phyloP scores from a whole-genome alignment of 2,113 vertebrate species.

The Pionites leucogaster region DNA sequence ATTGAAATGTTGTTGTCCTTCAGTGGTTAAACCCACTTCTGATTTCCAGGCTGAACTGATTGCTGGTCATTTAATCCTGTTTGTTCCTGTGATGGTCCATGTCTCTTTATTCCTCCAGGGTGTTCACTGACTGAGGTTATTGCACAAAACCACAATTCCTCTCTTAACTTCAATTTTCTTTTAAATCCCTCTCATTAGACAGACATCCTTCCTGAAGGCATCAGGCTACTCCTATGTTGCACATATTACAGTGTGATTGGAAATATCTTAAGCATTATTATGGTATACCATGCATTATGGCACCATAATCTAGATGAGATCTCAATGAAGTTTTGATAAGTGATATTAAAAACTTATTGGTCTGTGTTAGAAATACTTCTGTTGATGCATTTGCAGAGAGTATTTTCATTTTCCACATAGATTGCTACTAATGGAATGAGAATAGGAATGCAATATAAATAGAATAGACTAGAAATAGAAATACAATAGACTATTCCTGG shows the following conservation, averaged over 20 bases:
- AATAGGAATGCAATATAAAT: neutral
- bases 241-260: neutral
- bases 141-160: neutral
- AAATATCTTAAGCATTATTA: neutral
- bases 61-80: neutral
- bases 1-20: neutral
- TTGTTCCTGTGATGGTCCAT: neutral
- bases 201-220: neutral
- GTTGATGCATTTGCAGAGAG: neutral
- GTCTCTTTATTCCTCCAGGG: neutral
- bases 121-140: neutral
- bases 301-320: accelerated
- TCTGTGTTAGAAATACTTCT: neutral
- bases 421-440: too few species aligned
- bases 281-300: neutral
- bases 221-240: neutral
- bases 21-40: neutral
- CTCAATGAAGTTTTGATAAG: neutral
- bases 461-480: neutral
- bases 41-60: neutral
- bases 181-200: neutral
- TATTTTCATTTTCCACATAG: neutral
- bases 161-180: neutral
- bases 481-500: neutral
- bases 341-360: neutral